Conservation (phyloP, 1,140 invertebrate genomes). For the Bombus superbus region DNA sequence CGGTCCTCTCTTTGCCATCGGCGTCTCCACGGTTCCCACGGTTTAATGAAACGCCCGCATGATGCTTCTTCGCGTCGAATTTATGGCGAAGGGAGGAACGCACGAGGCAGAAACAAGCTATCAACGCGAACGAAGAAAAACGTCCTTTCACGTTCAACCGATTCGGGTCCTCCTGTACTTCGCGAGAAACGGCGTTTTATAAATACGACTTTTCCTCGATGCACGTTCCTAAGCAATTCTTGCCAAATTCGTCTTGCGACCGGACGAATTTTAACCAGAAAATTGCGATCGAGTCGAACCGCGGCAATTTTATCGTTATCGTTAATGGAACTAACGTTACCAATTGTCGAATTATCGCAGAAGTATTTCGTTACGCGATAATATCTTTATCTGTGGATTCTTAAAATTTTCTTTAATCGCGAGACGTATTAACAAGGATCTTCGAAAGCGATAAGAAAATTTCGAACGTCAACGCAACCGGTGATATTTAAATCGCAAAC, state of each 20-base stretch:
- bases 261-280: no score
- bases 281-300: no score
- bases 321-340: not conserved
- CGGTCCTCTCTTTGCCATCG: not conserved
- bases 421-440: no score
- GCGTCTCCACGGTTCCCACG: not conserved
- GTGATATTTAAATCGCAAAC: no score
- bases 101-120: not conserved
- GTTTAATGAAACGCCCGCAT: conserved; percentile 32
- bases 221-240: not conserved
- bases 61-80: not conserved
- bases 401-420: no score
- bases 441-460: no score
- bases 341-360: no score
- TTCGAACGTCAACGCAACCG: rapidly evolving
- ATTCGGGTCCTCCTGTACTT: not conserved
- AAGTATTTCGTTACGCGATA: not conserved
- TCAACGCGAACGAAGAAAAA: not conserved
- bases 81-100: not conserved
- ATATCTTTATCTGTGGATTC: not conserved
- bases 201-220: not conserved
- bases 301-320: no score
- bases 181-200: not conserved
- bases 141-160: not conserved
- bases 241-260: no score